These are phyloP conservation scores for Pseudomyrmex sp. DNA, from an alignment of 1,140 invertebrate species.

Conservation along the genomic window DNA sequence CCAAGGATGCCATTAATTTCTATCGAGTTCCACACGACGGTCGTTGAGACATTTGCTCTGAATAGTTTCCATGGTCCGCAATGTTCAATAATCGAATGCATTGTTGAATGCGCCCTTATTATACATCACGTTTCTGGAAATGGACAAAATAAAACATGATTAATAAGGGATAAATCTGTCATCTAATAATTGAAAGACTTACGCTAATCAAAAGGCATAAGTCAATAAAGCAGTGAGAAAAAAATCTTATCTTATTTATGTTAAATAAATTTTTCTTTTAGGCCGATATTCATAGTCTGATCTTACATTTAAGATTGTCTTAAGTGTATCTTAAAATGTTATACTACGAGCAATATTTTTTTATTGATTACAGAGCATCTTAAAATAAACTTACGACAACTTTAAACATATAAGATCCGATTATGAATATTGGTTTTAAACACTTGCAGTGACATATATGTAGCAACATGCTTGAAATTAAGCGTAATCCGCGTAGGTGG, in stretches of 20 bases:
- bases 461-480: too few species aligned
- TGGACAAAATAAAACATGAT: not conserved
- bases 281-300: not conserved
- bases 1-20: constrained; percentile 68
- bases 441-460: too few species aligned
- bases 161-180: not conserved
- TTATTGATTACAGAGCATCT: not conserved
- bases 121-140: constrained; percentile 19
- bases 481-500: too few species aligned
- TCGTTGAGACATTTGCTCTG: constrained; percentile 64
- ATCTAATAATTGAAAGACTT: not conserved
- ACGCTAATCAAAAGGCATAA: too few species aligned
- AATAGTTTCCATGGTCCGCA: constrained; percentile 59
- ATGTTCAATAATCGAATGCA: constrained; percentile 30
- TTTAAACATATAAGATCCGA: too few species aligned
- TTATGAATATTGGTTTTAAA: too few species aligned
- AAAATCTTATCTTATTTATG: not conserved
- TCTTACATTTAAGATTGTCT: too few species aligned
- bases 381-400: too few species aligned
- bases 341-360: too few species aligned
- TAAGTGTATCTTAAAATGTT: too few species aligned
- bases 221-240: too few species aligned
- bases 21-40: not conserved
- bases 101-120: constrained; percentile 6
- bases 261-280: not conserved